Percentiles rank a stretch among this genome's conserved stretches.
These are phyloP conservation scores for Montipora efflorescens DNA, from an alignment of 64 coral and sea anemone species.

Conservation along the genomic window DNA sequence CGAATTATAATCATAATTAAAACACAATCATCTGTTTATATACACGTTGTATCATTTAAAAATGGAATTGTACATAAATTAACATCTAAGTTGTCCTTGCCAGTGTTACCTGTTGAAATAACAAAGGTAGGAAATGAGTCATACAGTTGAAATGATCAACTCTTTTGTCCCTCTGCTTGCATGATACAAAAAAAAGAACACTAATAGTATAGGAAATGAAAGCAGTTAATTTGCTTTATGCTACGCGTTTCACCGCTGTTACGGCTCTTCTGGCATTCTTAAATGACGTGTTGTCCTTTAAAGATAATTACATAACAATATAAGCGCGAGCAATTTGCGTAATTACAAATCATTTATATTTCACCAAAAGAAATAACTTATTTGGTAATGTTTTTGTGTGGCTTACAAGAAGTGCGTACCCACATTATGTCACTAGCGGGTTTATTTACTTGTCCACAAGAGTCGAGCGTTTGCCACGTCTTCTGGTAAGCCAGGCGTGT, in stretches of 20 bases:
- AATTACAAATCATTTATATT: neutral
- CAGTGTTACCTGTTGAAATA: conserved; percentile 14
- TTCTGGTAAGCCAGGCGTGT: too few relatives aligned
- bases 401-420: too few relatives aligned
- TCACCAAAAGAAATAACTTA: too few relatives aligned
- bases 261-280: neutral
- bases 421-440: too few relatives aligned
- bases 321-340: neutral
- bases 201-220: conserved; percentile 6
- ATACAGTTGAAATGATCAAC: neutral
- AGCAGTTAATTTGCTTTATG: neutral
- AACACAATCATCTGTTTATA: neutral
- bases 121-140: neutral
- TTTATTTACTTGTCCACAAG: too few relatives aligned
- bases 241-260: conserved; percentile 11
- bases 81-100: neutral
- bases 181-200: neutral
- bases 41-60: neutral
- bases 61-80: neutral
- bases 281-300: neutral
- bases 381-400: too few relatives aligned
- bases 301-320: neutral
- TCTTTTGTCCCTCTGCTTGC: conserved; percentile 2
- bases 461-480: too few relatives aligned
- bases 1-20: too few relatives aligned